A percentile compares a stretch with the other conserved stretches of the same genome.
Conservation (phyloP, 2,113 vertebrate species). For the Propithecus coquereli region DNA sequence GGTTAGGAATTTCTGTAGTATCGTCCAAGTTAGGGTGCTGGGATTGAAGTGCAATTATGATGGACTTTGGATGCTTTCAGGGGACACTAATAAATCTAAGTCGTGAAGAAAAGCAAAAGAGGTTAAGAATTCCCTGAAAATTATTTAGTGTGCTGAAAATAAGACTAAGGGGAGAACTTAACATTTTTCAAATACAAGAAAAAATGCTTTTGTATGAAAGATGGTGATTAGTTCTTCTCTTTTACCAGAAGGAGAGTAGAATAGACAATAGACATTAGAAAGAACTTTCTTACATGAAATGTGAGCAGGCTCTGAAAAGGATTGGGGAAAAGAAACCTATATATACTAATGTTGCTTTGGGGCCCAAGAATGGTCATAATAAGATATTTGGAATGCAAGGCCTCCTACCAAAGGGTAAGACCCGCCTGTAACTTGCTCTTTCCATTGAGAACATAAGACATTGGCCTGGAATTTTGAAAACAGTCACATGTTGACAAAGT, state of each 20-base stretch:
- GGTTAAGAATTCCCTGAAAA: too few relatives aligned
- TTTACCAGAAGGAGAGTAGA: not conserved
- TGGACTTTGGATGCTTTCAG: not conserved
- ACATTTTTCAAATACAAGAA: not conserved
- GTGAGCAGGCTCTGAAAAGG: not conserved
- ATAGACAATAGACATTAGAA: not conserved
- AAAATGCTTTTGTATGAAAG: not conserved
- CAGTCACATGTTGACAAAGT: not conserved
- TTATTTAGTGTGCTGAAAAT: constrained; percentile 21
- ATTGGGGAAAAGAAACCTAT: not conserved
- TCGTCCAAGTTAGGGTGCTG: not conserved
- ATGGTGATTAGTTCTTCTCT: not conserved
- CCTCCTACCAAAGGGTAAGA: not conserved
- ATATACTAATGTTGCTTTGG: not conserved
- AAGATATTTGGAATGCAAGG: not conserved
- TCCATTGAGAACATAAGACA: not conserved
- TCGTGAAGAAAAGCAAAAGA: not conserved
- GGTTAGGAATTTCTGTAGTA: not conserved
- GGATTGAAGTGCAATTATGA: not conserved
- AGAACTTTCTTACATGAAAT: not conserved
- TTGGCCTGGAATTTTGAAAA: not conserved
- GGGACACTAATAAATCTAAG: not conserved
- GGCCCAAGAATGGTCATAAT: not conserved
- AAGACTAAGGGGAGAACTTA: not conserved
- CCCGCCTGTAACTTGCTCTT: not conserved